These are phyloP conservation scores for Tetramorium bicarinatum DNA, from an alignment of 2,888 invertebrate genomes.

Conservation along the genomic window DNA sequence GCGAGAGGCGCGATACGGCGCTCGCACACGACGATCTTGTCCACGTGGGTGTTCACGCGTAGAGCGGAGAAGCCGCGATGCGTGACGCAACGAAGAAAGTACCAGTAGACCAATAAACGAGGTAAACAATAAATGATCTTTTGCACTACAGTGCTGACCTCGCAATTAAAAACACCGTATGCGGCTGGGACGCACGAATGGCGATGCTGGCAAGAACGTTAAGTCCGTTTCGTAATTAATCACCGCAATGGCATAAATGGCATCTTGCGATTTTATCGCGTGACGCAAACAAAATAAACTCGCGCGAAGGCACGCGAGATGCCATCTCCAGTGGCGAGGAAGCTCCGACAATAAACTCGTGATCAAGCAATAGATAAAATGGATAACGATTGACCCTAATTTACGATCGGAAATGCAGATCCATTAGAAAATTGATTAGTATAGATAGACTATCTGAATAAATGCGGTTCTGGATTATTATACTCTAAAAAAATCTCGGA, in stretches of 20 bases:
- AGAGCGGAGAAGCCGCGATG: constrained; percentile 1
- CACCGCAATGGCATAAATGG: constrained; percentile 38
- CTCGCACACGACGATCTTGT: constrained; percentile 50
- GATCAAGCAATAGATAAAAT: constrained; percentile 5
- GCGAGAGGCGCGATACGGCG: constrained; percentile 59
- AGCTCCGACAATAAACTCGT: constrained; percentile 28
- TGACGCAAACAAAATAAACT: constrained; percentile 44
- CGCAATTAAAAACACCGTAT: constrained; percentile 32
- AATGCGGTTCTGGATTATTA: not conserved
- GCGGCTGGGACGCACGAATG: constrained; percentile 6
- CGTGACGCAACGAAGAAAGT: constrained; percentile 66
- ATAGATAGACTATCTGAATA: not conserved
- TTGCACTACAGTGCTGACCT: constrained; percentile 16
- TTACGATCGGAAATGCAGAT: not conserved
- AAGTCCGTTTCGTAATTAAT: constrained; percentile 49
- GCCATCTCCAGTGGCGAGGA: constrained; percentile 1
- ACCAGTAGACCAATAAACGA: constrained; percentile 58
- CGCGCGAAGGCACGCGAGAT: constrained; percentile 17
- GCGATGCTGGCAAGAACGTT: constrained; percentile 11
- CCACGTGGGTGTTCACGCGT: constrained; percentile 68
- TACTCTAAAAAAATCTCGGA: not conserved
- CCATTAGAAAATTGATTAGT: constrained; percentile 6
- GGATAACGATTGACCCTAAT: constrained; percentile 27
- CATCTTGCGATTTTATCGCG: constrained; percentile 46
- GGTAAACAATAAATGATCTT: constrained; percentile 65